Base-by-base conservation (phyloP, 2,113 vertebrate genomes). In the Podilymbus podiceps region DNA sequence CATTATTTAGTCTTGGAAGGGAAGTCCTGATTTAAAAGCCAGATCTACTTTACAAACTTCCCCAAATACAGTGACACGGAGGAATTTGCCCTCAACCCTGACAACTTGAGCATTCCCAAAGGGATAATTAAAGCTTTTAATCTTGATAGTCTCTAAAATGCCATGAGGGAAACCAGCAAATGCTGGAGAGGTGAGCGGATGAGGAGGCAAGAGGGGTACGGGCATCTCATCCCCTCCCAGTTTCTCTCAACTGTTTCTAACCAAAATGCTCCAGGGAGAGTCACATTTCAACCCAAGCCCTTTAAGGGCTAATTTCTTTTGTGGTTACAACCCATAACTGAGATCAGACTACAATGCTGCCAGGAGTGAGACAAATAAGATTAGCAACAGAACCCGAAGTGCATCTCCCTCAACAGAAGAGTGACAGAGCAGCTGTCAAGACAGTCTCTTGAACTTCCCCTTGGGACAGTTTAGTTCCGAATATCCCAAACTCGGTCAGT, bases 211-310 rank as follows among this genome's bases (percentile, higher is more conserved):
- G 73, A 86, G 33, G 19, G 7, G 8, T 62, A 22, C 14, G 47
- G 73, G 24, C 53, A 79, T 69, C 69, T 69, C 74, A 82, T 66
- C 22, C 69, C 28, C 58, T 91, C 66, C 74, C 55, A 17, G 17
- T 69, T 94, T 89, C 81, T 89, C 66, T 93, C 81, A 79, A 27
- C 27, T 79, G 33, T 55, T 47, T 93, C 49, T 62, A 58, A 66
- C 30, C 24, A 79, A 91, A 94, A 89, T 16, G 30, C 93, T 95
- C 87, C 84, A 93, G 84, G 81, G 93, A 94, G 89, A 73, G 46
- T 88, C 78, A 49, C 59, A 58, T 96, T 97, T 95, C 93, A 94
- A 52, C 24, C 73, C 74, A 68, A 92, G 35, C 23, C 77, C 86
- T 79, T 52, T n/a, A 64, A 89, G 81, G 46, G 35, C 42, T 93